Conservation (phyloP, 1,140 invertebrate genomes). For the Holcopasites calliopsidis region DNA sequence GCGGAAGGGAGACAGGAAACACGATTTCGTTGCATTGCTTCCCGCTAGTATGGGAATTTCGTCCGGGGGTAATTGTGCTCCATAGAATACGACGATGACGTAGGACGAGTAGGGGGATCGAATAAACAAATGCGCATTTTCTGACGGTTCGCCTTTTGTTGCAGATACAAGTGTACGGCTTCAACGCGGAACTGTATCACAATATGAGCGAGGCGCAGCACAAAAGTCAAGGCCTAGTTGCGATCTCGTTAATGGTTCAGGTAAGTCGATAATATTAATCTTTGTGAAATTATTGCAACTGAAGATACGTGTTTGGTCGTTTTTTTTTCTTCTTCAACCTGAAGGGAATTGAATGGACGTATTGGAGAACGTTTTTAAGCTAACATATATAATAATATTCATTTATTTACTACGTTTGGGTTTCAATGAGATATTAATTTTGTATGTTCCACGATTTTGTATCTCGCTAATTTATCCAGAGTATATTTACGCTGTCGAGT, state of each 20-base stretch:
- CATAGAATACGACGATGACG: constrained; percentile 27
- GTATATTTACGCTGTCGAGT: neutral
- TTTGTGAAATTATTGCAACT: neutral
- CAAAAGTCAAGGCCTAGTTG: constrained; percentile 95
- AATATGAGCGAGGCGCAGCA: constrained; percentile 97
- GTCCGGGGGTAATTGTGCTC: constrained; percentile 45
- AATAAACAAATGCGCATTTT: constrained; percentile 38
- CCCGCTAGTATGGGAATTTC: constrained; percentile 46
- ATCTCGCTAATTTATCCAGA: neutral
- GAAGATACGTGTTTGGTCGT: too few species aligned
- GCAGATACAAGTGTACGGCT: constrained; percentile 97
- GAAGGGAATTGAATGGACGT: too few species aligned
- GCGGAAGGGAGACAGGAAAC: neutral
- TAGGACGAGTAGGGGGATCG: neutral
- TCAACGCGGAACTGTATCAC: constrained; percentile 97
- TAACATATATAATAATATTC: too few species aligned
- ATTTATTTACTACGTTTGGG: too few species aligned
- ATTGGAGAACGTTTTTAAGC: too few species aligned
- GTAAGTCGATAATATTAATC: constrained; percentile 78
- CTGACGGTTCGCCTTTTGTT: constrained; percentile 68
- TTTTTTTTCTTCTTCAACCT: too few species aligned
- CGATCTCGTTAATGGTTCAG: constrained; percentile 96
- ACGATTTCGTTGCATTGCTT: neutral
- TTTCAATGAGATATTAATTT: too few species aligned
- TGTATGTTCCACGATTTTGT: neutral